These are phyloP conservation scores for Mormyrus iriodes DNA, from an alignment of 2,113 vertebrate genomes.

Conservation along the genomic window DNA sequence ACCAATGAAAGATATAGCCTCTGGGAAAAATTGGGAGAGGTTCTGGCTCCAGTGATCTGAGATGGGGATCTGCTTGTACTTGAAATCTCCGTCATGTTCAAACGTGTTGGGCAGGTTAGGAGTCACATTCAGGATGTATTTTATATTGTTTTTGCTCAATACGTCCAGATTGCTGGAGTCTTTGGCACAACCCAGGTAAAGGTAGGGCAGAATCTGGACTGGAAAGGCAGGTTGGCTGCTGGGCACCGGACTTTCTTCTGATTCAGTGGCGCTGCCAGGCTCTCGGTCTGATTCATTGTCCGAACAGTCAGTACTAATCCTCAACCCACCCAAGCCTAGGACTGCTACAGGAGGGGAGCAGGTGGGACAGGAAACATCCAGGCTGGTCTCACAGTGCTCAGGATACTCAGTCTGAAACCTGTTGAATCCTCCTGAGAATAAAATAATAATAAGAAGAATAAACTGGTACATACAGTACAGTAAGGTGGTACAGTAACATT, in stretches of 20 bases:
- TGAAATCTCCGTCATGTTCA: slow-evolving; percentile 93
- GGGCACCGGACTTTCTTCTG: slow-evolving; percentile 84
- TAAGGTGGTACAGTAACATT: not conserved
- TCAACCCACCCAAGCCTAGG: slow-evolving; percentile 83
- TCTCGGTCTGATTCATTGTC: slow-evolving; percentile 93
- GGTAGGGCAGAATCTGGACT: slow-evolving; percentile 93
- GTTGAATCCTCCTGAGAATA: slow-evolving; percentile 84
- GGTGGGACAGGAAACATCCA: slow-evolving; percentile 84
- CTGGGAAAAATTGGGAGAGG: slow-evolving; percentile 97
- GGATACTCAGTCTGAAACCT: slow-evolving; percentile 94
- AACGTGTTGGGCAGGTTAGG: slow-evolving; percentile 99
- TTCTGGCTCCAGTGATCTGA: slow-evolving; percentile 99
- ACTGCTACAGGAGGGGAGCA: slow-evolving; percentile 84
- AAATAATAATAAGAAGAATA: not conserved
- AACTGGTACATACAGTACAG: not conserved
- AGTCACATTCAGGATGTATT: slow-evolving; percentile 98
- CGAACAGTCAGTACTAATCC: slow-evolving; percentile 92
- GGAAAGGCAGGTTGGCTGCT: slow-evolving; percentile 92
- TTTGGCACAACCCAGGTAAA: slow-evolving; percentile 98
- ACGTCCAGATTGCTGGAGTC: slow-evolving; percentile 94
- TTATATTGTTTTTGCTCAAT: slow-evolving; percentile 94
- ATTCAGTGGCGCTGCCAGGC: slow-evolving; percentile 91
- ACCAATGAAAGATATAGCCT: slow-evolving; percentile 99
- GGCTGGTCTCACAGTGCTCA: slow-evolving; percentile 89
- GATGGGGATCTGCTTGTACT: slow-evolving; percentile 99